Conservation (phyloP, 2,113 vertebrate genomes). For the Phylloscopus trochiloides region DNA sequence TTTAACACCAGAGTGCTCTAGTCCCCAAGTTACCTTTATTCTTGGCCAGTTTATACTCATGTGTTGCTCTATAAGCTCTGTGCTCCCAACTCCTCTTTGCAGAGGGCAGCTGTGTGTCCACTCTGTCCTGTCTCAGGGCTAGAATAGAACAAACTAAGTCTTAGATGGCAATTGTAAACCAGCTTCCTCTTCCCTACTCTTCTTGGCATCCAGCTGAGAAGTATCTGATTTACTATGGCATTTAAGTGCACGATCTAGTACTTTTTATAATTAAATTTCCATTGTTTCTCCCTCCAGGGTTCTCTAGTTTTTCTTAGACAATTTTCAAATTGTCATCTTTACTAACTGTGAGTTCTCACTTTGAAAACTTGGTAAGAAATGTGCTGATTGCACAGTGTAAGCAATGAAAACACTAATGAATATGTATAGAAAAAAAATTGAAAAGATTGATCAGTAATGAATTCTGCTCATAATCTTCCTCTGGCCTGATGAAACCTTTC, state of each 20-base stretch:
- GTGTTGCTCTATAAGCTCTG: not conserved
- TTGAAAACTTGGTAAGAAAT: not conserved
- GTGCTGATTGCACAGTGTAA: not conserved
- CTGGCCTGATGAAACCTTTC: conserved; percentile 7
- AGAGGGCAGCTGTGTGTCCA: not conserved
- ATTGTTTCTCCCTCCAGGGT: not conserved
- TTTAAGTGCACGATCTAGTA: not conserved
- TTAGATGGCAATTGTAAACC: not conserved
- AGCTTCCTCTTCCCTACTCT: not conserved
- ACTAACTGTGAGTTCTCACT: not conserved
- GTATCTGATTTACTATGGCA: not conserved
- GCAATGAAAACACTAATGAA: not conserved
- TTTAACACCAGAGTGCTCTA: not conserved
- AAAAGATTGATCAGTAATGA: not conserved
- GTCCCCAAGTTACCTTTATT: not conserved
- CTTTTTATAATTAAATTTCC: not conserved
- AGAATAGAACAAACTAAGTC: not conserved
- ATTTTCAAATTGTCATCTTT: not conserved
- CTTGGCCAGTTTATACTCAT: not conserved
- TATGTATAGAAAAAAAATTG: not conserved
- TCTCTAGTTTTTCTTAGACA: not conserved
- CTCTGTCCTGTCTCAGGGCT: not conserved
- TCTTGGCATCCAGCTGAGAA: not conserved
- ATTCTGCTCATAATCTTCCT: not conserved
- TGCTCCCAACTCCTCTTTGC: not conserved